Base-by-base conservation (phyloP, 2,888 invertebrate species). In the Dryobota labecula region DNA sequence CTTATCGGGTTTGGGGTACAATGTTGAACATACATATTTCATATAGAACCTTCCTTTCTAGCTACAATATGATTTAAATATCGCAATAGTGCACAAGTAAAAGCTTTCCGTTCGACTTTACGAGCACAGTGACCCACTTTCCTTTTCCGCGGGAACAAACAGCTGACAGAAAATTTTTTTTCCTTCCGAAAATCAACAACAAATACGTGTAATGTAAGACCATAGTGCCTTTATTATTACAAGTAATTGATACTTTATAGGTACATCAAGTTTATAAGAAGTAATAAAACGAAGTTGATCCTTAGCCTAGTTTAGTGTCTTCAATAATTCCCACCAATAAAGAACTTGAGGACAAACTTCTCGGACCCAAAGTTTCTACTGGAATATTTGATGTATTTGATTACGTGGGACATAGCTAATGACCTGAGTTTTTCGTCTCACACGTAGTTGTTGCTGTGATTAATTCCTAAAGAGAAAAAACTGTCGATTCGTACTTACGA, bases 341-440 rank as follows among this genome's bases (percentile, higher is more conserved):
- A 73, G 69, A 83, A 80, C 66, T 80, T 54, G 38, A 38, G 41
- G 56, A 65, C 61, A 65, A 76, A 83, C 33, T 80, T 76, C 43
- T 69, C 54, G 62, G 61, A 72, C 60, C 2, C 45, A 45, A 74
- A 80, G 66, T 80, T 71, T 57, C 47, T 80, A 36, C 38, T 43
- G 43, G 66, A 76, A 76, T 80, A 76, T 80, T 81, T 84, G 67
- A 84, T 80, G 67, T 68, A 80, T 79, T 63, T 80, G 58, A 72
- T 73, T 62, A 51, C 49, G 69, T 54, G 41, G 54, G 47, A 58
- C 49, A 33, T 41, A 38, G 66, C 47, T 70, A 73, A 83, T 57
- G 72, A 67, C 43, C 51, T 36, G 5, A 60, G 51, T 67, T 71
- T 78, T 67, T 77, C 30, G 38, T 71, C 33, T 64, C 41, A 0